Evolutionary conservation across 1,140 invertebrate species (phyloP), one percentile per base, ranked within the genome.

Genomic region (Ptiloglossa arizonensis): DNA sequence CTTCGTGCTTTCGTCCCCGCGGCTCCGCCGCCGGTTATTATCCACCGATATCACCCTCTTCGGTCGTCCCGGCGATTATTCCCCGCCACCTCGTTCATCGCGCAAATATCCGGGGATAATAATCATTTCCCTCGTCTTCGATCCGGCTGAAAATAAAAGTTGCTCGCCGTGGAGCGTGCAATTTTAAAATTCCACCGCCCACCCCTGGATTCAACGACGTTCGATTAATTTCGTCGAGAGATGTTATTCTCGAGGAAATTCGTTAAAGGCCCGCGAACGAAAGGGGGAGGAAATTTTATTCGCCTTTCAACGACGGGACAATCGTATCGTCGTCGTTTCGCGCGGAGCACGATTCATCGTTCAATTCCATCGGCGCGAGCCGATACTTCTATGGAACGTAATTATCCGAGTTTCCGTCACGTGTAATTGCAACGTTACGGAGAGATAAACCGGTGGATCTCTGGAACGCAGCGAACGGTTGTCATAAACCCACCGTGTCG

Each of bases 31-130:
- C 27, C 15, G 59, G 63, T 67, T 74, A 57, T 67, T 67, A 67
- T 57, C 63, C 56, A 57, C 44, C 72, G 72, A 74, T 74, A 74
- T 74, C 62, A 67, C 27, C 38, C 59, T 22, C 19, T 29, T 52
- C n/a, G 29, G 46, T 41, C 62, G 24, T 54, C 62, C 8, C 60
- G 8, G 1, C 60, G 71, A 74, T 56, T 66, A 74, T 74, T 66
- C 50, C n/a, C 62, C 35, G 22, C 32, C 59, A 57, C 35, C 52
- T 67, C 52, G 17, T 67, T 74, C 63, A 27, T 68, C 72, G 63
- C 11, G 62, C 72, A 57, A 68, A 57, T 57, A 68, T 75, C 72
- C 52, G 63, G 6, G 15, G 41, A 46, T 75, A 68, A 76, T 69
- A 60, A 69, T 59, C 64, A 24, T 38, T 46, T 38, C 17, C 52